Evolutionary conservation across 2,888 invertebrate species (phyloP).

Genomic region (Sarcophaga caerulescens): DNA sequence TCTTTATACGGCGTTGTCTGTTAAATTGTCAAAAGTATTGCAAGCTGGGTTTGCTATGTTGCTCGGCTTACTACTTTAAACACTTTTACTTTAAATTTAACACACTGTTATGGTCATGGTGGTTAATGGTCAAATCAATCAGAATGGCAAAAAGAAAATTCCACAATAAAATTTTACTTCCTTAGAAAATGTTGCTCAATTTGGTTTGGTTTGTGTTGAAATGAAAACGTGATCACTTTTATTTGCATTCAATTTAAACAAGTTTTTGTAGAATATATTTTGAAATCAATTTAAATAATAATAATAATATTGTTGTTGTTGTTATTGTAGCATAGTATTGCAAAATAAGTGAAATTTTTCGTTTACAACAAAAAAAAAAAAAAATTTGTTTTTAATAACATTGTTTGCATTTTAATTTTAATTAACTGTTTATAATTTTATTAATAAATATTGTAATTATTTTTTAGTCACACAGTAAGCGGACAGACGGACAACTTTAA

Average conservation of each 20-base stretch:
- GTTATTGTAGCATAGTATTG: background rate
- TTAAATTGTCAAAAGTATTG: conserved; percentile 57
- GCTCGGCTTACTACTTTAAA: conserved; percentile 14
- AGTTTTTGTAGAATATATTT: too few species aligned
- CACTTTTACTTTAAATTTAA: conserved; percentile 54
- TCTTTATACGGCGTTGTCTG: conserved; percentile 53
- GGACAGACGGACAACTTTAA: too few species aligned
- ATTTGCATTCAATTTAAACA: background rate
- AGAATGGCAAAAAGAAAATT: conserved; percentile 33
- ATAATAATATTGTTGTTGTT: too few species aligned
- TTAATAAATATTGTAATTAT: background rate
- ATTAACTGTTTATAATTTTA: background rate
- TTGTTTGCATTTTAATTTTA: conserved; percentile 45
- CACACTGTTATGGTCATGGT: conserved; percentile 5
- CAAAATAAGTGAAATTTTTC: conserved; percentile 47
- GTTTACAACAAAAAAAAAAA: background rate
- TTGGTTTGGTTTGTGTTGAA: conserved; percentile 18
- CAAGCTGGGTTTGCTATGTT: background rate
- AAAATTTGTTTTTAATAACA: background rate
- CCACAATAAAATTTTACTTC: conserved; percentile 39
- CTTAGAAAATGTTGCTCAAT: conserved; percentile 54
- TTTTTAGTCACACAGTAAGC: background rate
- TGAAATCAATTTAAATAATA: too few species aligned
- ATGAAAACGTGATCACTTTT: conserved; percentile 49
- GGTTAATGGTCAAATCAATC: conserved; percentile 4